Base-by-base conservation (phyloP, 2,797 vertebrate species). In the Sphenodon punctatus region DNA sequence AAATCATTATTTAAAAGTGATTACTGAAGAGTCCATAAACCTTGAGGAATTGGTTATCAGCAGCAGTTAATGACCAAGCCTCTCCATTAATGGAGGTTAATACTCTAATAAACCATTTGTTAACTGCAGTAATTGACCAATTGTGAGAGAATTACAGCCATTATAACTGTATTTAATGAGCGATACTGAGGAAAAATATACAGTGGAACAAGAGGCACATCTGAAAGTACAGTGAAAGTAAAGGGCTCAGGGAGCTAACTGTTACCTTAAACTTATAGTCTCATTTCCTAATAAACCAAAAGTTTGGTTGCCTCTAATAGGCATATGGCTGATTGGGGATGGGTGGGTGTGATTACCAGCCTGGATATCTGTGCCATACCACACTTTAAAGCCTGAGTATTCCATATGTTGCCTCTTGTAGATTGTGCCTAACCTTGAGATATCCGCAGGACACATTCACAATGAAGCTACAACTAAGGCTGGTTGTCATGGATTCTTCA, bases 91-190 rank as follows among this genome's bases (percentile, higher is more conserved):
- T 87, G 71, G 82, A 92, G 77, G 87, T 90, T 92, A 93, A 93
- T 80, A 87, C 53, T 78, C 63, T 86, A 90, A 93, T 93, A 94
- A 92, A 87, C 80, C 82, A 91, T 88, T 92, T 88, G 87, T 88
- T 92, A 94, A 90, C 64, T 72, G 73, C 66, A 82, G 76, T 78
- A 91, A 92, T 84, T 89, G 92, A 88, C 67, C 79, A 92, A 69
- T 22, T 90, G 46, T 65, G 43, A 88, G 53, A 92, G 92, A 91
- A 93, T 91, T 87, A 90, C 13, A 34, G 78, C 78, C 78, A 76
- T 87, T 84, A 78, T 78, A 86, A 80, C 23, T 91, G 48, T 79
- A 67, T 78, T 90, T 93, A 82, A 92, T 87, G 60, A 90, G 84
- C 67, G 72, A 82, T 48, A 25, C 48, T 80, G 78, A 55, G 59